These are phyloP conservation scores for Nomada goodeniana DNA, from an alignment of 2,888 invertebrate genomes.

Conservation along the genomic window DNA sequence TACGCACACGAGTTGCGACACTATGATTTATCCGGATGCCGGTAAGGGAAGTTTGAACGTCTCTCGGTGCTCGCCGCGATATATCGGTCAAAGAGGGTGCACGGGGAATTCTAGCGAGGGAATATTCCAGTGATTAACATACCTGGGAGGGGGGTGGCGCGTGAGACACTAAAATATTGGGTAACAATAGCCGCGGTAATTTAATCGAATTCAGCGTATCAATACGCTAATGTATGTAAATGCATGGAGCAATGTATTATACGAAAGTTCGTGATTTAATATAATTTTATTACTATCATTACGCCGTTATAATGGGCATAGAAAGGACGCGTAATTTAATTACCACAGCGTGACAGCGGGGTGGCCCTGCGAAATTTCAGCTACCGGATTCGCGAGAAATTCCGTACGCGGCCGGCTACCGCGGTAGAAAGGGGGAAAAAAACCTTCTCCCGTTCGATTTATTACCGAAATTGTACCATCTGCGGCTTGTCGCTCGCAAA, in stretches of 20 bases:
- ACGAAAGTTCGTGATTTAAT: slow-evolving; percentile 46
- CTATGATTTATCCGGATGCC: slow-evolving; percentile 61
- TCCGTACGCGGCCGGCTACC: background rate
- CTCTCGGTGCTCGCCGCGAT: slow-evolving; percentile 51
- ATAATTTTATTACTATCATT: slow-evolving; percentile 57
- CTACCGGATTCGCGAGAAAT: slow-evolving; percentile 35
- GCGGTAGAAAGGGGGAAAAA: slow-evolving; percentile 10
- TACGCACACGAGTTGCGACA: slow-evolving; percentile 52
- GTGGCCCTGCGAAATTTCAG: slow-evolving; percentile 49
- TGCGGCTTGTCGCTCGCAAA: slow-evolving; percentile 15
- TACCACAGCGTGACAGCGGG: slow-evolving; percentile 18
- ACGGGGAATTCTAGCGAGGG: background rate
- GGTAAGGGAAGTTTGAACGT: slow-evolving; percentile 62
- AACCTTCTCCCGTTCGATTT: slow-evolving; percentile 22
- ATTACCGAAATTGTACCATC: slow-evolving; percentile 49
- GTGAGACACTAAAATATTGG: background rate
- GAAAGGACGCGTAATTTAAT: slow-evolving; percentile 58
- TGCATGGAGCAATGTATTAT: slow-evolving; percentile 39
- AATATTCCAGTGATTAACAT: background rate
- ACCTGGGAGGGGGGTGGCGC: too few relatives aligned
- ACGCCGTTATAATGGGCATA: slow-evolving; percentile 53
- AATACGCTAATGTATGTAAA: slow-evolving; percentile 46
- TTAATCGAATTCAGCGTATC: slow-evolving; percentile 22
- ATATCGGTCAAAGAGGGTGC: slow-evolving; percentile 46
- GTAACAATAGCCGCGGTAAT: slow-evolving; percentile 34